Evolutionary conservation across 2,888 invertebrate species (phyloP), one percentile per base, ranked within the genome.

Genomic region (Phanerotoma sp.): DNA sequence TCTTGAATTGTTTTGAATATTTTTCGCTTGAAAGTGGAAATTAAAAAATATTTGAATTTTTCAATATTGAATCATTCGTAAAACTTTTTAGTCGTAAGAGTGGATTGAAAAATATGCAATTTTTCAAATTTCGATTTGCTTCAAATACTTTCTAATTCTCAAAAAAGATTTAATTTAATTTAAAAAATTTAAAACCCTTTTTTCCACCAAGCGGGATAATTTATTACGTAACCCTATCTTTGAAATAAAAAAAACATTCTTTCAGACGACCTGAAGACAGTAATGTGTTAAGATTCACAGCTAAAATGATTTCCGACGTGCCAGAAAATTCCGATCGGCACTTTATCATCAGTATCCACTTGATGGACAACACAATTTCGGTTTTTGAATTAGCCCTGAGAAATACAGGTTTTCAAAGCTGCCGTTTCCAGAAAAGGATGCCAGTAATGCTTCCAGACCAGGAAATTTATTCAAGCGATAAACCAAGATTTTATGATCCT

Each of bases 361-460:
- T 96, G 28, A 83, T 86, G 48, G 93, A 96, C 71, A 93, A 95
- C 66, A 90, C 92, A 2, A 83, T 95, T 52, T 86, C 87, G 13
- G 86, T 96, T 30, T 89, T 84, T 70, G 96, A 96, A 79, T 81
- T 88, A 21, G 84, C 85, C 1, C 82, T 82, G 62, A 80, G 85
- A n/a, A 89, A 90, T 73, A 85, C 88, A 21, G 91, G 84, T 47
- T 66, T 72, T 33, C 51, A 35, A 30, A 65, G 69, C 55, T 62
- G 61, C 62, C 63, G 66, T 5, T 90, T 90, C 70, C 83, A 86
- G 62, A 82, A 82, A 60, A 86, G 91, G 20, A 83, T 82, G 37
- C 83, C 85, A 66, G 83, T 93, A 56, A 83, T 86, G 54, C 79
- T 92, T 50, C 91, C 91, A 0, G 86, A 86, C 4, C 87, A 89